phyloP scores from a whole-genome alignment of 2,888 invertebrate species.

The Hylaea fasciaria region DNA sequence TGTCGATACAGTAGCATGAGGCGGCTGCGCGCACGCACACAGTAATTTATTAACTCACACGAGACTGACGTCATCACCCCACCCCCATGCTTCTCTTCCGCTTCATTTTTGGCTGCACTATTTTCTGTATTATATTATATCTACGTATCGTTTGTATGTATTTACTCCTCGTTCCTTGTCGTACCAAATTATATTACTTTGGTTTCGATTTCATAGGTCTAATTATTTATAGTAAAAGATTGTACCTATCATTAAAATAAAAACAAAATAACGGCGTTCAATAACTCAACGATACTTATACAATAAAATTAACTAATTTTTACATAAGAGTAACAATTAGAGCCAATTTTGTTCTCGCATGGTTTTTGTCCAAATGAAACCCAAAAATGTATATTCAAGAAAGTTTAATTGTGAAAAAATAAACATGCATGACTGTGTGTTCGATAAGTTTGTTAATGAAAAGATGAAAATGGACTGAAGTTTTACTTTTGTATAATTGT shows the following conservation, averaged over 20 bases:
- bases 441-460: neutral
- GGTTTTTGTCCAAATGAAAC: conserved; percentile 25
- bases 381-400: neutral
- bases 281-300: conserved; percentile 5
- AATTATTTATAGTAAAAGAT: neutral
- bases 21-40: conserved; percentile 57
- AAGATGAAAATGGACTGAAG: neutral
- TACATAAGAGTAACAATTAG: neutral
- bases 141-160: conserved; percentile 38
- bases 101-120: conserved; percentile 65
- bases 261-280: conserved; percentile 11
- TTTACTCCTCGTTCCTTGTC: conserved; percentile 46
- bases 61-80: conserved; percentile 56
- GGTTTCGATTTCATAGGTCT: conserved; percentile 42
- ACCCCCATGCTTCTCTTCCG: conserved; percentile 64
- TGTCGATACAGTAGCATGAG: conserved; percentile 56
- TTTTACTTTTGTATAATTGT: conserved; percentile 7
- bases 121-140: conserved; percentile 62
- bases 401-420: conserved; percentile 1
- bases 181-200: conserved; percentile 68
- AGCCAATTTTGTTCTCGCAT: conserved; percentile 15
- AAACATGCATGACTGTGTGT: conserved; percentile 25
- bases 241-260: conserved; percentile 10
- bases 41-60: conserved; percentile 54
- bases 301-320: conserved; percentile 3